These are phyloP conservation scores for Leptodactylus fallax DNA, from an alignment of 2,797 vertebrate species.

Conservation along the genomic window DNA sequence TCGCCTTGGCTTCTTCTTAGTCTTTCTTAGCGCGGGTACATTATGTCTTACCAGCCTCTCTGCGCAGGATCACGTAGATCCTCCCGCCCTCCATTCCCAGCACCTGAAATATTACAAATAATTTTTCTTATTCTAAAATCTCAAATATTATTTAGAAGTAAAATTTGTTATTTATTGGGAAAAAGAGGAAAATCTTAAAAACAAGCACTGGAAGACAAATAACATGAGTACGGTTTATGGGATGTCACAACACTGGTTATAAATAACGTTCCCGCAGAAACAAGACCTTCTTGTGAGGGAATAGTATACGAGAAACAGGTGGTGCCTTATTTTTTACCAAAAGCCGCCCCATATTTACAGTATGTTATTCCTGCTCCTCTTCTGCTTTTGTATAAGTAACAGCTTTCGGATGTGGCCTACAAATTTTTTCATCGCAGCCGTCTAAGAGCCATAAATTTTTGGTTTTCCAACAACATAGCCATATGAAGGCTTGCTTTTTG, in stretches of 20 bases:
- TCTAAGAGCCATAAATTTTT: neutral
- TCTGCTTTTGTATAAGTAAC: neutral
- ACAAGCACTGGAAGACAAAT: neutral
- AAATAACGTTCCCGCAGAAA: constrained; percentile 19
- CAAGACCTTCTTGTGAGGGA: constrained; percentile 16
- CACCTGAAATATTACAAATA: constrained; percentile 11
- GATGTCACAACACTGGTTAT: constrained; percentile 38
- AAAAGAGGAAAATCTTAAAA: neutral
- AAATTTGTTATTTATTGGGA: neutral
- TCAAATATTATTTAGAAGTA: constrained; percentile 6
- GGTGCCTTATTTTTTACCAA: neutral
- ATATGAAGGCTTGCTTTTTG: no score
- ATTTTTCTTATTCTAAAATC: neutral
- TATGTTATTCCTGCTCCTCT: neutral
- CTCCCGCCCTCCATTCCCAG: neutral
- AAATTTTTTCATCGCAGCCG: no score
- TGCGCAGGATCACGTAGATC: no score
- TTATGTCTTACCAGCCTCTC: no score
- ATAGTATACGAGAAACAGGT: constrained; percentile 5
- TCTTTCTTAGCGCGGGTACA: no score
- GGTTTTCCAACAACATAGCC: neutral
- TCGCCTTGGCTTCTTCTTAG: no score
- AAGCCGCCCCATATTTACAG: neutral
- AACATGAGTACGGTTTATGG: constrained; percentile 23
- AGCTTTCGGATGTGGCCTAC: no score